Evolutionary conservation across 2,888 invertebrate species (phyloP).

Genomic region (Agrochola litura): DNA sequence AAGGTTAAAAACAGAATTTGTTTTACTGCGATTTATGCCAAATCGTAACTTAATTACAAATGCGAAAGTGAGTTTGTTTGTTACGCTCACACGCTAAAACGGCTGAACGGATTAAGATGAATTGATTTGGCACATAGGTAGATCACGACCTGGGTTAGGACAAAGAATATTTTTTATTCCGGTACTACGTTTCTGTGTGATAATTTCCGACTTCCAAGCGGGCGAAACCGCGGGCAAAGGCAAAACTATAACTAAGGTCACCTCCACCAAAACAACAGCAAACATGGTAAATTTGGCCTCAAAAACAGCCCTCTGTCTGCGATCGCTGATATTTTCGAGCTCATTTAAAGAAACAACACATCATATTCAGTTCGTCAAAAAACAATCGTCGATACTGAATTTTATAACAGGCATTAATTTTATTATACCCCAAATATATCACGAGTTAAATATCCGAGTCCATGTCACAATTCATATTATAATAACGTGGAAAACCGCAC

Average conservation of each 20-base stretch:
- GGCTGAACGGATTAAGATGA: no score
- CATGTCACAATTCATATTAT: conserved; percentile 53
- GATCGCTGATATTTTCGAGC: neutral
- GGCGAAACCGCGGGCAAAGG: no score
- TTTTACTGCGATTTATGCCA: no score
- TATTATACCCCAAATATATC: conserved; percentile 32
- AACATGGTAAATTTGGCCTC: neutral
- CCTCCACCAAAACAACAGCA: neutral
- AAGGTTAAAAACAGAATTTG: neutral
- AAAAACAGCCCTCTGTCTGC: neutral
- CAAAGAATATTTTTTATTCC: no score
- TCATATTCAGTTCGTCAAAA: neutral
- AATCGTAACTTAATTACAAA: no score
- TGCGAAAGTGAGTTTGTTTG: no score
- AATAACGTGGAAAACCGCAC: conserved; percentile 55
- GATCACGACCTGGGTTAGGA: no score
- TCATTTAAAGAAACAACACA: neutral
- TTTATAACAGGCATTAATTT: neutral
- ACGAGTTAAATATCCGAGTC: conserved; percentile 41
- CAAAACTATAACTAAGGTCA: no score
- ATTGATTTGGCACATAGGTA: no score
- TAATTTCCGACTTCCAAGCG: no score
- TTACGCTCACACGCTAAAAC: no score
- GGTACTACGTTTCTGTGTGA: no score
- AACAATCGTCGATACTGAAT: neutral